phyloP scores from a whole-genome alignment of 1,140 invertebrate genomes.

The Drosophila obscura region DNA sequence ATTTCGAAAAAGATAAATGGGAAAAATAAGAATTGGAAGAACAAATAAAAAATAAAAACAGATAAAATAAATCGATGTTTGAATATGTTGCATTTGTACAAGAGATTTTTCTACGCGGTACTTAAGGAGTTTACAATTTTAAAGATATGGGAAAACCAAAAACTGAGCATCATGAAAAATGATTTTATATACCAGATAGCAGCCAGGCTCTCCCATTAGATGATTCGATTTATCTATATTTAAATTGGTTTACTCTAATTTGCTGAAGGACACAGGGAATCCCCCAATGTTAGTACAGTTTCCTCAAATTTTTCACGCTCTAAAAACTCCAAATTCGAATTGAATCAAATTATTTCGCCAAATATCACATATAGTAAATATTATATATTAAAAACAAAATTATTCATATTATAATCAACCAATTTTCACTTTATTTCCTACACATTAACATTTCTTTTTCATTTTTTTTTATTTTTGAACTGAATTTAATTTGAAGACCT shows the following conservation, averaged over 20 bases:
- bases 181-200: too few relatives aligned
- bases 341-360: background rate
- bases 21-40: conserved; percentile 1
- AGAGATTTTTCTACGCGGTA: too few relatives aligned
- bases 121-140: background rate
- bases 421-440: conserved; percentile 31
- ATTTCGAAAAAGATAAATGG: conserved; percentile 13
- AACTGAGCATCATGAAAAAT: too few relatives aligned
- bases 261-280: background rate
- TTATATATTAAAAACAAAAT: conserved; percentile 14
- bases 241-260: background rate
- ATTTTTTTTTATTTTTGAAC: conserved; percentile 48
- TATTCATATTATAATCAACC: conserved; percentile 12
- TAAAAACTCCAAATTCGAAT: background rate
- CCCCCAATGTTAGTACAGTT: too few relatives aligned
- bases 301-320: background rate
- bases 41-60: conserved; percentile 16
- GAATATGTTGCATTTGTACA: too few relatives aligned
- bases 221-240: too few relatives aligned
- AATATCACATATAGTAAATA: conserved; percentile 1
- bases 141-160: background rate
- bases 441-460: conserved; percentile 37
- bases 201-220: too few relatives aligned
- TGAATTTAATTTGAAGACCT: conserved; percentile 57
- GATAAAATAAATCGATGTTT: conserved; percentile 4